phyloP scores from a whole-genome alignment of 2,888 invertebrate species.

The Plemyria rubiginata region DNA sequence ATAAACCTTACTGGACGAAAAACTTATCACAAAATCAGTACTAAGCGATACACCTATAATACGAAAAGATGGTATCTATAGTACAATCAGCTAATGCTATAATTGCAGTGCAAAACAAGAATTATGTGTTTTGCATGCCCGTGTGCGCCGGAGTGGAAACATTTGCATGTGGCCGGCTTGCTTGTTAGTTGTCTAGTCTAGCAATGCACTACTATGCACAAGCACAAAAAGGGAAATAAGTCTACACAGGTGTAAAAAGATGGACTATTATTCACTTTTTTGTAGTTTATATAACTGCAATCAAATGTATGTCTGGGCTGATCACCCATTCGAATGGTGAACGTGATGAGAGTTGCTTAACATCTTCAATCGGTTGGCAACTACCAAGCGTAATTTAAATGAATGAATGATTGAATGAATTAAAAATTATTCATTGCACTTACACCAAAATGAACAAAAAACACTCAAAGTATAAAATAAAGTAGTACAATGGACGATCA shows the following conservation, averaged over 20 bases:
- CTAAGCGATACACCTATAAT: conserved; percentile 28
- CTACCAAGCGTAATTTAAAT: too few relatives aligned
- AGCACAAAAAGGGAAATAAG: conserved; percentile 10
- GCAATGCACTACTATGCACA: conserved; percentile 17
- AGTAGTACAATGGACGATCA: too few relatives aligned
- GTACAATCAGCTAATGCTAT: conserved; percentile 28
- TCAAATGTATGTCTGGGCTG: background rate
- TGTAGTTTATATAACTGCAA: background rate
- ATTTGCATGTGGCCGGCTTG: conserved; percentile 19
- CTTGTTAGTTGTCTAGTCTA: conserved; percentile 2
- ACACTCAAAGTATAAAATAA: too few relatives aligned
- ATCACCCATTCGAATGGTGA: too few relatives aligned
- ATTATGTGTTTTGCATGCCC: conserved; percentile 26
- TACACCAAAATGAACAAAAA: too few relatives aligned
- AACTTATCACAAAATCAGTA: conserved; percentile 22
- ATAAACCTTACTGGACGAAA: conserved; percentile 3
- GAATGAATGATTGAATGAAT: too few relatives aligned
- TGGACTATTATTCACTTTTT: conserved; percentile 7
- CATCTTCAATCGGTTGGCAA: too few relatives aligned
- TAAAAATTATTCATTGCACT: too few relatives aligned
- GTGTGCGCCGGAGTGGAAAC: conserved; percentile 23
- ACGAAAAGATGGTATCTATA: conserved; percentile 25
- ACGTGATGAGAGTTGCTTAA: too few relatives aligned
- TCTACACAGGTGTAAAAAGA: conserved; percentile 12
- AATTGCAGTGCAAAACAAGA: conserved; percentile 28